phyloP scores from a whole-genome alignment of 2,797 vertebrate species.

The Hyperoplus lanceolatus region DNA sequence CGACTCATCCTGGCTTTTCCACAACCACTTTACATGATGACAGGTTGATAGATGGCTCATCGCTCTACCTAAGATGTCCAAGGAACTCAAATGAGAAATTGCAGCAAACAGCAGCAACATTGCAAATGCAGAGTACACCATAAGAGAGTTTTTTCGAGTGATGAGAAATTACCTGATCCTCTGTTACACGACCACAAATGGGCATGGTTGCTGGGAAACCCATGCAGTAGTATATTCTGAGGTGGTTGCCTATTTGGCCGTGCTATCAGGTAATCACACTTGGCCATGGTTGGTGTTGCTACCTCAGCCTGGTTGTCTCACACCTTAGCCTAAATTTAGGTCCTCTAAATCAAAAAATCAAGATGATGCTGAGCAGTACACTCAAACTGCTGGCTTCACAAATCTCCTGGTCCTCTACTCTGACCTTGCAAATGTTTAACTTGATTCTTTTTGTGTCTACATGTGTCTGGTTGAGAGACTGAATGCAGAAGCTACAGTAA shows the following conservation, averaged over 20 bases:
- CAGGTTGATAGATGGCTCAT: slow-evolving; percentile 12
- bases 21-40: not conserved
- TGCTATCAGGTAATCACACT: slow-evolving; percentile 27
- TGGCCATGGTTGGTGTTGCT: slow-evolving; percentile 6
- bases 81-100: slow-evolving; percentile 13
- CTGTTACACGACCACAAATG: slow-evolving; percentile 13
- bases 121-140: not conserved
- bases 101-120: slow-evolving; percentile 10
- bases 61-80: slow-evolving; percentile 2
- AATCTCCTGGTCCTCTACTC: not conserved
- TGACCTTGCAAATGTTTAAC: slow-evolving; percentile 8
- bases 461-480: not conserved
- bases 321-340: not conserved
- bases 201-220: slow-evolving; percentile 11
- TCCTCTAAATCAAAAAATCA: slow-evolving; percentile 1
- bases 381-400: slow-evolving; percentile 16
- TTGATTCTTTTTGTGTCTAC: not conserved
- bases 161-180: not conserved
- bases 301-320: slow-evolving; percentile 2
- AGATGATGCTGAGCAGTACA: not conserved
- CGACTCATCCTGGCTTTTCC: not conserved
- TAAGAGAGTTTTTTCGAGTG: not conserved
- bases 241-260: slow-evolving; percentile 25
- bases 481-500: not conserved
- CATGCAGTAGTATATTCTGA: slow-evolving; percentile 11